Percentiles rank a stretch among this genome's conserved stretches.
These are phyloP conservation scores for Mallotus villosus DNA, from an alignment of 2,797 vertebrate species.

Conservation along the genomic window DNA sequence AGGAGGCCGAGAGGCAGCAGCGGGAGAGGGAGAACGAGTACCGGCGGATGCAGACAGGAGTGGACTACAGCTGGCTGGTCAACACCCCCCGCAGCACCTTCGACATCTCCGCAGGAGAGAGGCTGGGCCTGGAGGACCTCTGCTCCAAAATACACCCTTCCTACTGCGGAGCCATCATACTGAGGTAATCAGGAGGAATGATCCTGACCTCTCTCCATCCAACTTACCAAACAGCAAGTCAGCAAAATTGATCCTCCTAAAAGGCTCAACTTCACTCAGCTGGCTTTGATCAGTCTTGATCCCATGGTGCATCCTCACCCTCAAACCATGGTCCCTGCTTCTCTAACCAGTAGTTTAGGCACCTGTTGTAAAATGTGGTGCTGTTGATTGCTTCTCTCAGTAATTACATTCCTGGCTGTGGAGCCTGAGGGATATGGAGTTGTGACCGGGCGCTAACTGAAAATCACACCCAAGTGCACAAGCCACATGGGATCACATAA, in stretches of 20 bases:
- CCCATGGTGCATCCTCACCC: background rate
- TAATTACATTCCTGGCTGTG: conserved; percentile 35
- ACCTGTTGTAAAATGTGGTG: conserved; percentile 32
- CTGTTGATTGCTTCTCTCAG: conserved; percentile 28
- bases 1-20: conserved; percentile 87
- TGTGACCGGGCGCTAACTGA: conserved; percentile 23
- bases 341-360: background rate
- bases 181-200: conserved; percentile 76
- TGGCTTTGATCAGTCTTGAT: background rate
- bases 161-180: conserved; percentile 88
- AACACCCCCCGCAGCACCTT: conserved; percentile 78
- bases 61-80: conserved; percentile 96
- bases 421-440: conserved; percentile 16
- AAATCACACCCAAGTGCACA: background rate
- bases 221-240: no score
- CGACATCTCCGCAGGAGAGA: conserved; percentile 84
- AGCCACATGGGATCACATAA: conserved; percentile 7
- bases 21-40: conserved; percentile 81
- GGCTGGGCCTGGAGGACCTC: conserved; percentile 87
- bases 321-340: background rate
- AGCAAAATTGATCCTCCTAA: background rate
- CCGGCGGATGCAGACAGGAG: conserved; percentile 83
- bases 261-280: background rate
- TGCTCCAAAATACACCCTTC: conserved; percentile 89
- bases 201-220: no score